Percentiles rank a stretch among this genome's conserved stretches.
phyloP scores from a whole-genome alignment of 2,888 invertebrate genomes.

The Ernsta delagoae region DNA sequence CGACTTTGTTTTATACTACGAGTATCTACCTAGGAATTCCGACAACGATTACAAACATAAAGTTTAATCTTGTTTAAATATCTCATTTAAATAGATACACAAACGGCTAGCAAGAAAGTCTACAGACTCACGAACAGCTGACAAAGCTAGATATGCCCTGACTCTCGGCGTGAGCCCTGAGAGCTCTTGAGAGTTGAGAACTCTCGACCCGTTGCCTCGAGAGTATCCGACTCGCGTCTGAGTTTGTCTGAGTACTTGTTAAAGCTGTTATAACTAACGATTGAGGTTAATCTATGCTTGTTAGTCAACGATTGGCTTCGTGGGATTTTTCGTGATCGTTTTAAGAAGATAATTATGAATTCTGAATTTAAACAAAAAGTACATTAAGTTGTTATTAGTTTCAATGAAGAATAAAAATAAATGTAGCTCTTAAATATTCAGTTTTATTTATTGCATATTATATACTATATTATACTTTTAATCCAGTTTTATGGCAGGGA shows the following conservation, averaged over 20 bases:
- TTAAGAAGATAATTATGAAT: too few species aligned
- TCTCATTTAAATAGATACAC: neutral
- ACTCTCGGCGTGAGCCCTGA: neutral
- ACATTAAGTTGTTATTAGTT: too few species aligned
- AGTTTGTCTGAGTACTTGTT: constrained; percentile 8
- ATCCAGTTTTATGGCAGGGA: too few species aligned
- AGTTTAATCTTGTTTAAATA: too few species aligned
- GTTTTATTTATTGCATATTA: too few species aligned
- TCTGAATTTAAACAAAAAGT: too few species aligned
- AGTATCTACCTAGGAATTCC: too few species aligned
- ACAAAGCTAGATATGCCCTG: neutral
- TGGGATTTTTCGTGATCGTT: neutral
- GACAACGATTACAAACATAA: too few species aligned
- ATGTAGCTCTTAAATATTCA: too few species aligned
- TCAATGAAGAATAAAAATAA: too few species aligned
- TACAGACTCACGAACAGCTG: constrained; percentile 1
- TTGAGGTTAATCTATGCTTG: constrained; percentile 11
- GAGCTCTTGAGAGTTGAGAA: neutral
- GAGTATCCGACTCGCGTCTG: neutral
- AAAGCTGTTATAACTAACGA: constrained; percentile 16
- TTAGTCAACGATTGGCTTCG: neutral
- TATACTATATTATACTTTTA: too few species aligned
- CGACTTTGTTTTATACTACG: too few species aligned
- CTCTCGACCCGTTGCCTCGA: constrained; percentile 4
- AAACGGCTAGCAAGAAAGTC: neutral